Evolutionary conservation across 2,797 vertebrate species (phyloP).

Genomic region (Takifugu ocellatus): DNA sequence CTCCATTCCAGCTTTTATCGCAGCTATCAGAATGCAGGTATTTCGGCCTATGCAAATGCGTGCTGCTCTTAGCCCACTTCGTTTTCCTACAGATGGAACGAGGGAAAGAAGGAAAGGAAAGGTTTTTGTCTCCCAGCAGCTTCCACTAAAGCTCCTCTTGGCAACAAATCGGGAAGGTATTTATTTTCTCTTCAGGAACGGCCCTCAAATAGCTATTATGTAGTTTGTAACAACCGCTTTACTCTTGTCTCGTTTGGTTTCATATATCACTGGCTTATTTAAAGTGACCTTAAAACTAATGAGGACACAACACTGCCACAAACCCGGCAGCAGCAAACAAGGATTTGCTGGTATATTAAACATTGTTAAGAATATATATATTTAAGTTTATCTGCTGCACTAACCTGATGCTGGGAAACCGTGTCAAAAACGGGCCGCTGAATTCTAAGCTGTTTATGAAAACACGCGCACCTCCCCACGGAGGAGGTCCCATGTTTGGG

Average conservation of each 20-base stretch:
- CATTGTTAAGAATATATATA: slow-evolving; percentile 3
- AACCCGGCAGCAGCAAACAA: slow-evolving; percentile 12
- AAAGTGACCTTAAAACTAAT: slow-evolving; percentile 55
- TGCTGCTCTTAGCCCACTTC: slow-evolving; percentile 36
- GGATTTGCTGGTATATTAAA: slow-evolving; percentile 27
- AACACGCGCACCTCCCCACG: slow-evolving; percentile 30
- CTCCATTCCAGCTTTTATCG: slow-evolving; percentile 63
- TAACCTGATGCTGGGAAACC: slow-evolving; percentile 40
- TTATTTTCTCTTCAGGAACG: slow-evolving; percentile 52
- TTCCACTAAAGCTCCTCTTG: slow-evolving; percentile 49
- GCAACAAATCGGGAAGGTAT: slow-evolving; percentile 53
- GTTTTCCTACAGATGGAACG: slow-evolving; percentile 44
- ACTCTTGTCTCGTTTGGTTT: slow-evolving; percentile 52
- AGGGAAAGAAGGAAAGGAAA: slow-evolving; percentile 30
- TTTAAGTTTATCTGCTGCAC: not conserved
- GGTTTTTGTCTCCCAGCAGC: slow-evolving; percentile 38
- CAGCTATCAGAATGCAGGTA: slow-evolving; percentile 63
- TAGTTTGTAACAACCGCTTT: slow-evolving; percentile 46
- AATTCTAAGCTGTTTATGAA: slow-evolving; percentile 59
- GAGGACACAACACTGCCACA: slow-evolving; percentile 36
- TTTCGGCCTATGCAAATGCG: slow-evolving; percentile 63
- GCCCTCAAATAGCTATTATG: slow-evolving; percentile 52
- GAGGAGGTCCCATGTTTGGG: slow-evolving; percentile 51
- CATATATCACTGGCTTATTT: slow-evolving; percentile 51
- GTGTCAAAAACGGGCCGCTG: slow-evolving; percentile 25